These are phyloP conservation scores for Triplophysa rosa DNA, from an alignment of 2,113 vertebrate genomes.

Conservation along the genomic window DNA sequence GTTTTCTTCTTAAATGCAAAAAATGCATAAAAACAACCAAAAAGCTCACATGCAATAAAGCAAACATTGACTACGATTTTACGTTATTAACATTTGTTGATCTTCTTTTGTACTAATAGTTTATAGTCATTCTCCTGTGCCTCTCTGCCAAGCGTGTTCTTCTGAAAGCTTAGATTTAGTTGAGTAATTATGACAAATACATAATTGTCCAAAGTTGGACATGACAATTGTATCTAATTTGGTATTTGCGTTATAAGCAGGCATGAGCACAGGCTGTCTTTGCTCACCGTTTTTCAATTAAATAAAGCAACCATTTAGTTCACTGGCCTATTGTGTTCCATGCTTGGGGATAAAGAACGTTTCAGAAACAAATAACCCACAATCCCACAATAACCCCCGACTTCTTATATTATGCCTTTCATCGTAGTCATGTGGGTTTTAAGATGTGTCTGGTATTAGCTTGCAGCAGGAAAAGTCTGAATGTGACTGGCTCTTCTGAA, in stretches of 20 bases:
- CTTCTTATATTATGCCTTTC: background rate
- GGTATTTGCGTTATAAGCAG: constrained; percentile 1
- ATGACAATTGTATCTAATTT: background rate
- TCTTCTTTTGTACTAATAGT: too few species aligned
- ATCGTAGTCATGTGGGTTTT: constrained; percentile 1
- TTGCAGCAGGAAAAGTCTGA: constrained; percentile 39
- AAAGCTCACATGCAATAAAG: too few species aligned
- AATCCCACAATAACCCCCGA: background rate
- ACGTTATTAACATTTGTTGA: too few species aligned
- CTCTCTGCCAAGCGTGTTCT: too few species aligned
- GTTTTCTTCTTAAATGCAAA: too few species aligned
- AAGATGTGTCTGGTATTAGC: constrained; percentile 24
- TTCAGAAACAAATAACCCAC: constrained; percentile 7
- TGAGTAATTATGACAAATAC: too few species aligned
- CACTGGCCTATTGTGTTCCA: background rate
- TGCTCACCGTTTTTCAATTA: constrained; percentile 2
- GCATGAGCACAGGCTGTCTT: background rate
- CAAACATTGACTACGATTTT: too few species aligned
- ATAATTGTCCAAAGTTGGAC: too few species aligned
- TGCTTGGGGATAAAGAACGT: constrained; percentile 10
- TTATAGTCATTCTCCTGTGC: too few species aligned
- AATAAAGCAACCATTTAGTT: constrained; percentile 5
- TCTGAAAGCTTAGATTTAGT: too few species aligned
- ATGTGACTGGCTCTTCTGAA: constrained; percentile 26
- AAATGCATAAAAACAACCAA: too few species aligned